Base-by-base conservation (phyloP, 2,113 vertebrate genomes). In the Lepisosteus osseus region DNA sequence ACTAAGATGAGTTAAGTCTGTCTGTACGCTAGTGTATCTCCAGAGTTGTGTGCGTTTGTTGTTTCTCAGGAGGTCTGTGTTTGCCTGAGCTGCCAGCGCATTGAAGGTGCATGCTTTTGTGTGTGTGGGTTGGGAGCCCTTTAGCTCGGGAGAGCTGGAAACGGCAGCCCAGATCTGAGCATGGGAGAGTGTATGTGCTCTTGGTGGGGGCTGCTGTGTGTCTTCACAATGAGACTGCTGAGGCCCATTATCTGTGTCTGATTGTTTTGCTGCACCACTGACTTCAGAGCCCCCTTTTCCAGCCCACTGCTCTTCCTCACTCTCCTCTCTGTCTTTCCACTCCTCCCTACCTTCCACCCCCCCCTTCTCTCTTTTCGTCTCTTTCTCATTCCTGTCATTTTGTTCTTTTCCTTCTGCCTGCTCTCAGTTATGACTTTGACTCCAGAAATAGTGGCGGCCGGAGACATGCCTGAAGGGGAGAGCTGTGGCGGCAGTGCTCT, bases 281-380 rank as follows among this genome's bases (percentile, higher is more conserved):
- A 14, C 15, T 67, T 67, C 3, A 51, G 8, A n/a, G 43, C 62
- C 29, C 29, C 29, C 29, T 29, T 29, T 29, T 29, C 29, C 77
- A 55, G 62, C 65, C 71, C 71, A 70, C 76, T 73, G 74, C 65
- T 65, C 62, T 68, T 71, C 74, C 70, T 70, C 70, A 79, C 71
- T 79, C 79, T 82, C 74, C 29, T 8, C 40, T 12, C 41, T 29
- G 29, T 29, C 29, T 29, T 29, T 55, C 51, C 15, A 3, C 11
- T 3, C 11, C 8, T 2, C 63, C 63, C 43, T 54, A 13, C 6
- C 9, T 5, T 29, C 6, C 51, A 54, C 57, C 14, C 69, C n/a
- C 15, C 55, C 59, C 17, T 47, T 7, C 56, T 54, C 44, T 55
- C n/a, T 51, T 67, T 43, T 68, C 29, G 2, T 17, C 66, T 61